Conservation (phyloP, 2,113 vertebrate species). For the Stegastes partitus region DNA sequence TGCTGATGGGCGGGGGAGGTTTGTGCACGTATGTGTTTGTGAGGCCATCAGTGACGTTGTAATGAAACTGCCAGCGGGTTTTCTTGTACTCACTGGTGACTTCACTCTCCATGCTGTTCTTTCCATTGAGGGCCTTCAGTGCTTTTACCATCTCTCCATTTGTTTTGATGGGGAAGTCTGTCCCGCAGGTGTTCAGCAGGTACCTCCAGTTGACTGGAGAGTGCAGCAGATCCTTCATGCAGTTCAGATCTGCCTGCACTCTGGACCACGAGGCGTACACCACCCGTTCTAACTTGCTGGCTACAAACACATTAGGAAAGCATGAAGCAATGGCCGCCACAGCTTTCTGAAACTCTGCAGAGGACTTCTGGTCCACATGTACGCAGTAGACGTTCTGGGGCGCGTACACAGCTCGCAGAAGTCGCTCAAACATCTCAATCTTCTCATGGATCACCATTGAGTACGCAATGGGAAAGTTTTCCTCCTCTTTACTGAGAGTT, state of each 20-base stretch:
- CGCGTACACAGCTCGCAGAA: slow-evolving; percentile 88
- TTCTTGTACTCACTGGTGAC: slow-evolving; percentile 75
- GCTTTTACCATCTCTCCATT: slow-evolving; percentile 88
- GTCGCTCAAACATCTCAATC: slow-evolving; percentile 93
- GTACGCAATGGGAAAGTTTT: slow-evolving; percentile 88
- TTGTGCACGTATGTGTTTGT: slow-evolving; percentile 65
- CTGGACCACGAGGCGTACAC: slow-evolving; percentile 92
- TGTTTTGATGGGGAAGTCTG: slow-evolving; percentile 95
- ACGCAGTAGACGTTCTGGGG: slow-evolving; percentile 96
- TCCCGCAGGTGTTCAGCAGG: slow-evolving; percentile 92
- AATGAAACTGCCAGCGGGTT: slow-evolving; percentile 86
- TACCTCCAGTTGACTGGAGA: slow-evolving; percentile 88
- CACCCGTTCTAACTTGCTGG: slow-evolving; percentile 86
- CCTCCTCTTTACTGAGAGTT: slow-evolving; percentile 88
- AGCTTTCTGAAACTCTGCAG: slow-evolving; percentile 80
- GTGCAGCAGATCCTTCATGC: slow-evolving; percentile 90
- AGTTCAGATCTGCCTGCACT: slow-evolving; percentile 95
- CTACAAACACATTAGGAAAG: slow-evolving; percentile 92
- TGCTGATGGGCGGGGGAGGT: slow-evolving; percentile 83
- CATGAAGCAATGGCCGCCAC: slow-evolving; percentile 87
- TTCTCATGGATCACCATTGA: slow-evolving; percentile 95
- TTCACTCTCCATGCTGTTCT: slow-evolving; percentile 91
- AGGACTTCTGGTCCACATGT: slow-evolving; percentile 89
- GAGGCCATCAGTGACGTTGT: slow-evolving; percentile 62
- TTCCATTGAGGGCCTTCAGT: slow-evolving; percentile 86